These are phyloP conservation scores for Phrynocephalus forsythii DNA, from an alignment of 2,797 vertebrate species.

Conservation along the genomic window DNA sequence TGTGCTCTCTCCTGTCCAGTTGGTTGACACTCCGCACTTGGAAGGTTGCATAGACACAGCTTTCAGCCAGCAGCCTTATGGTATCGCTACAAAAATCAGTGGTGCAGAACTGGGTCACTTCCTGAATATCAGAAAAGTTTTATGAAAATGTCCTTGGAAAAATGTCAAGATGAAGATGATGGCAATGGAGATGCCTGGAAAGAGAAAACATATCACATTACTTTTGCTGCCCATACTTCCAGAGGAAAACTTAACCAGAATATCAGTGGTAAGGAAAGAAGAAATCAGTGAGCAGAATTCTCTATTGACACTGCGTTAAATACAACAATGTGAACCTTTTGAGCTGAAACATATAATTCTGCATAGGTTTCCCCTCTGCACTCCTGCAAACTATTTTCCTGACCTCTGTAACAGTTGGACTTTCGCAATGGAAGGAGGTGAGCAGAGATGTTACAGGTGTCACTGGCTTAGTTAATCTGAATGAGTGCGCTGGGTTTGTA, in stretches of 20 bases:
- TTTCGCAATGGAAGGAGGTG: background rate
- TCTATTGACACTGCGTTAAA: background rate
- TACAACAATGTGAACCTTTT: background rate
- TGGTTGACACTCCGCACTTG: conserved; percentile 87
- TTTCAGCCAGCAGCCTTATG: conserved; percentile 97
- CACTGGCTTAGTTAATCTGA: background rate
- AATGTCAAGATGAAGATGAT: conserved; percentile 95
- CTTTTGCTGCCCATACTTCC: conserved; percentile 44
- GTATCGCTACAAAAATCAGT: conserved; percentile 96
- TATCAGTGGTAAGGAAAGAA: background rate
- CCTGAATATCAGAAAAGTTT: conserved; percentile 97
- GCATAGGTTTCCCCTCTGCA: background rate
- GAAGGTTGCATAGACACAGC: conserved; percentile 99
- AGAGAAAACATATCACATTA: conserved; percentile 70
- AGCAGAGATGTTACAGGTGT: background rate
- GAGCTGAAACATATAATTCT: background rate
- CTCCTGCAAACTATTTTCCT: background rate
- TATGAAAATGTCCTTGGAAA: conserved; percentile 86
- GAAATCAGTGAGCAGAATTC: background rate
- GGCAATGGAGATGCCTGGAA: conserved; percentile 94
- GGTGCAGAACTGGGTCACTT: conserved; percentile 93
- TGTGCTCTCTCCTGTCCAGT: conserved; percentile 86
- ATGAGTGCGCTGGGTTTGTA: background rate
- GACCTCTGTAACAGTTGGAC: background rate
- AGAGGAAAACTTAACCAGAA: background rate